Evolutionary conservation across 2,888 invertebrate species (phyloP), one percentile per base, ranked within the genome.

Genomic region (Cenopis cana): DNA sequence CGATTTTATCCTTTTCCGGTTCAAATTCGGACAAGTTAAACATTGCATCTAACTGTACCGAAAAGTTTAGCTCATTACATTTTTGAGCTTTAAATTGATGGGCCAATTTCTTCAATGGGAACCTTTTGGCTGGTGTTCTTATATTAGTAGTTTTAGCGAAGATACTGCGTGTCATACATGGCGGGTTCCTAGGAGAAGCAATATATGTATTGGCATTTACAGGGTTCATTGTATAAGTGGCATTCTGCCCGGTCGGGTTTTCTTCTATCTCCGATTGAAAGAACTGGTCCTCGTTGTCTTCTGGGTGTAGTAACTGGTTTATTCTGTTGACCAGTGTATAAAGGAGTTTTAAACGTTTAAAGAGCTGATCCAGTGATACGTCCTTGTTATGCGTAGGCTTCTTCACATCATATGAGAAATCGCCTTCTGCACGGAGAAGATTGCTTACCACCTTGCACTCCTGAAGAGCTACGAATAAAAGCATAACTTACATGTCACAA

Each of bases 401-500:
- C 73, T 82, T 85, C 8, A 86, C 75, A 5, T 86, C 78, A 60
- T 86, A 89, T 1, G 79, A 33, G 62, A 82, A 86, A 73, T 89
- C 87, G 0, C 76, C 75, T 2, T 77, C 73, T 0, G 82, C 74
- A 60, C 82, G 80, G 11, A 92, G 76, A 11, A 89, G 76, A 68
- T 92, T 88, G 74, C 86, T 89, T 0, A 93, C 93, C 2, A 90
- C 84, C 80, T 91, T 92, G 75, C 93, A 93, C 78, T 93, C 93
- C 29, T 78, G 80, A 82, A 86, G 85, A 20, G 85, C 93, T 93
- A 83, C 66, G 83, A 49, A 62, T 69, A 59, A 64, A 73, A 69
- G 24, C 24, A 24, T 24, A 24, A 24, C 29, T 33, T 17, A 17
- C n/a, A 24, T 11, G 11, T 6, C 46, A 72, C 60, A 65, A 66